phyloP scores from a whole-genome alignment of 2,888 invertebrate species.

The Chironomus tentans region DNA sequence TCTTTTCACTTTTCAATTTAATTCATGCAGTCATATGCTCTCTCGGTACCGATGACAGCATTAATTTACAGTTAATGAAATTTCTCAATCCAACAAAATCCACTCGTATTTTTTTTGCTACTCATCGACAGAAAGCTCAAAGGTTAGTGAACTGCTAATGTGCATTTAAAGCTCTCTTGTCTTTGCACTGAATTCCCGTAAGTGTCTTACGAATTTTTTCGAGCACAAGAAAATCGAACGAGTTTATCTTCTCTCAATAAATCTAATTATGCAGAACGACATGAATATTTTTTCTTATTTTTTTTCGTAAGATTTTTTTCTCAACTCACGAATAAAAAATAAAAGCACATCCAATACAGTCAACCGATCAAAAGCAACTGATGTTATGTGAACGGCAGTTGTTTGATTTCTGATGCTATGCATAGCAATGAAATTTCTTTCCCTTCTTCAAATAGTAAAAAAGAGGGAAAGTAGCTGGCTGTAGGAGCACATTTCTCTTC shows the following conservation, averaged over 20 bases:
- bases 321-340: background rate
- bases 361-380: constrained; percentile 12
- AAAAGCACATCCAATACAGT: background rate
- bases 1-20: no score
- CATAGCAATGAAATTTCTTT: background rate
- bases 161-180: no score
- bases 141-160: background rate
- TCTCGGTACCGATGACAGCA: no score
- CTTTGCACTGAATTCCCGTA: no score
- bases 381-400: constrained; percentile 3
- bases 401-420: constrained; percentile 7
- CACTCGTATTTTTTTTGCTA: no score
- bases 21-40: no score
- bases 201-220: no score
- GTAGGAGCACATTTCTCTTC: background rate
- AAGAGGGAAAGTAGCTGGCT: background rate
- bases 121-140: background rate
- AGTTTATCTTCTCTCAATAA: background rate
- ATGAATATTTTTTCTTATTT: background rate
- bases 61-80: background rate
- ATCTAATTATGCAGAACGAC: background rate
- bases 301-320: background rate
- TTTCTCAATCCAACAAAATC: background rate
- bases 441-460: background rate
- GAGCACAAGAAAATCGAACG: background rate